Conservation (phyloP, 2,888 invertebrate genomes). For the Parnassius smintheus region DNA sequence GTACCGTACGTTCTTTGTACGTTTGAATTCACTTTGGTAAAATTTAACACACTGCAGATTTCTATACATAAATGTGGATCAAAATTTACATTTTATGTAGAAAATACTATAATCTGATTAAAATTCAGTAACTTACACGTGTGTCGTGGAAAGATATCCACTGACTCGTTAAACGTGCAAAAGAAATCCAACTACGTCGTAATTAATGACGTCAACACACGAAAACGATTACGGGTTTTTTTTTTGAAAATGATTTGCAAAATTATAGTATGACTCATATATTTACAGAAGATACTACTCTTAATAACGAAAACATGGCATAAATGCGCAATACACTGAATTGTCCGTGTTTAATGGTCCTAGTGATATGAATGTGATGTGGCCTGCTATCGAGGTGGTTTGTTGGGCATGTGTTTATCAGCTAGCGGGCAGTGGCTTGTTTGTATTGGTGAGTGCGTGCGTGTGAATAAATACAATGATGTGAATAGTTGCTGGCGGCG, state of each 20-base stretch:
- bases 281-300: slow-evolving; percentile 18
- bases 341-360: slow-evolving; percentile 12
- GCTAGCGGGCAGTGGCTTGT: slow-evolving; percentile 52
- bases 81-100: too few species aligned
- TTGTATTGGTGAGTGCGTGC: slow-evolving; percentile 73
- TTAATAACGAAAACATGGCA: slow-evolving; percentile 9
- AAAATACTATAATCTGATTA: too few species aligned
- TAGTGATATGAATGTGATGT: slow-evolving; percentile 27
- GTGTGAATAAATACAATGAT: slow-evolving; percentile 70
- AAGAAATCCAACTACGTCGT: slow-evolving; percentile 5
- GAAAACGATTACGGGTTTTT: slow-evolving; percentile 29
- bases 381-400: slow-evolving; percentile 31
- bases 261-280: slow-evolving; percentile 37
- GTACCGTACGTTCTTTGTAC: too few species aligned
- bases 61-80: too few species aligned
- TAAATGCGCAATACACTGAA: slow-evolving; percentile 21
- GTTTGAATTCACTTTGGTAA: too few species aligned
- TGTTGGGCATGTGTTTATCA: slow-evolving; percentile 39
- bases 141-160: too few species aligned
- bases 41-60: too few species aligned
- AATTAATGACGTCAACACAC: slow-evolving; percentile 28
- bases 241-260: slow-evolving; percentile 41
- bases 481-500: slow-evolving; percentile 69
- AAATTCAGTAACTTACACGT: too few species aligned
- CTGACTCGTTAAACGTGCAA: neutral